Conservation (phyloP, 1,140 invertebrate genomes). For the Trachymyrmex cornetzi region DNA sequence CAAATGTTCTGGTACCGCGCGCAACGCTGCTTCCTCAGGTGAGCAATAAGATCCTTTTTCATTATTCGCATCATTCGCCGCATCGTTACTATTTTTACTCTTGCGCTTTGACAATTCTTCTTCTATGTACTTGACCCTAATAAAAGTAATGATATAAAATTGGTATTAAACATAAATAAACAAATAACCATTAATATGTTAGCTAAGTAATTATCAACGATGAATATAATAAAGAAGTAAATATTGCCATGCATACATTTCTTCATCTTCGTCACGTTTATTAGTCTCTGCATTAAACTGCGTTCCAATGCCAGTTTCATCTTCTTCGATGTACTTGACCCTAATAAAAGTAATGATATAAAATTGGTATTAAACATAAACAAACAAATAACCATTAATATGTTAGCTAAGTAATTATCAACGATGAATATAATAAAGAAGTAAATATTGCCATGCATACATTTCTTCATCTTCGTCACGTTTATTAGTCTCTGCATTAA, state of each 20-base stretch:
- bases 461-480: constrained; percentile 99
- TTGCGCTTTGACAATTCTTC: constrained; percentile 96
- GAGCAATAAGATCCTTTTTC: constrained; percentile 91
- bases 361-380: constrained; percentile 26
- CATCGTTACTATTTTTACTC: constrained; percentile 87
- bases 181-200: not conserved
- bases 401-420: not conserved
- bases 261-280: constrained; percentile 98
- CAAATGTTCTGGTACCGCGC: constrained; percentile 95
- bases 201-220: not conserved
- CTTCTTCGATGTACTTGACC: no score
- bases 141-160: constrained; percentile 53
- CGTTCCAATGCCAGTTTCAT: constrained; percentile 97
- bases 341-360: constrained; percentile 82
- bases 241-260: constrained; percentile 90
- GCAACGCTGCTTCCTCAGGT: constrained; percentile 94
- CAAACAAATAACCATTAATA: not conserved
- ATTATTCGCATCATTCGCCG: constrained; percentile 78
- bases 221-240: not conserved
- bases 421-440: not conserved
- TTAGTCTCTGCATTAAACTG: constrained; percentile 99
- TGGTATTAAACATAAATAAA: constrained; percentile 17
- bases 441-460: constrained; percentile 85
- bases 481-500: constrained; percentile 99
- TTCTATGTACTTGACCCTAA: constrained; percentile 98